Percentiles rank a stretch among this genome's conserved stretches.
These are phyloP conservation scores for Lethocerus indicus DNA, from an alignment of 1,140 invertebrate genomes.

Conservation along the genomic window DNA sequence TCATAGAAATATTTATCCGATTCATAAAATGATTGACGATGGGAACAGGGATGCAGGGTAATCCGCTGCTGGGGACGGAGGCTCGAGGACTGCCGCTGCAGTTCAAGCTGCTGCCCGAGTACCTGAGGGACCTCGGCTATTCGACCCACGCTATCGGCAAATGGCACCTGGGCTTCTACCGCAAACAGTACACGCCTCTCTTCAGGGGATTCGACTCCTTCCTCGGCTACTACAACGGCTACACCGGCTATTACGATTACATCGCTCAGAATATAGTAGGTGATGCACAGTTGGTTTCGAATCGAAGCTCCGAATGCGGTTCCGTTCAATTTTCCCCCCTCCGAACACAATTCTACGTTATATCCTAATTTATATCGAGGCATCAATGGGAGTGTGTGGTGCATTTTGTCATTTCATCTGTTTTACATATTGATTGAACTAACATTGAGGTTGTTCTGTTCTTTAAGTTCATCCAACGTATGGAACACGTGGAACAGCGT, in stretches of 20 bases:
- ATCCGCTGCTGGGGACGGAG: constrained; percentile 28
- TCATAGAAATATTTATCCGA: not conserved
- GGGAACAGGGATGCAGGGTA: constrained; percentile 24
- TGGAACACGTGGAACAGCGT: too few relatives aligned
- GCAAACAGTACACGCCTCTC: constrained; percentile 38
- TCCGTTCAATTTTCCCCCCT: not conserved
- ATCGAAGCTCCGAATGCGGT: not conserved
- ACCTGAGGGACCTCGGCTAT: constrained; percentile 40
- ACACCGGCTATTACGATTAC: constrained; percentile 44
- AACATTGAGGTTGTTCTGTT: too few relatives aligned
- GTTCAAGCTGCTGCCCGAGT: constrained; percentile 30
- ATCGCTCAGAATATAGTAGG: constrained; percentile 18
- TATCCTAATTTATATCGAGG: too few relatives aligned
- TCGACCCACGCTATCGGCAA: constrained; percentile 48
- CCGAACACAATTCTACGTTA: too few relatives aligned
- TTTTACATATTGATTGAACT: too few relatives aligned
- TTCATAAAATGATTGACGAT: not conserved
- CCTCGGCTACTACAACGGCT: constrained; percentile 43
- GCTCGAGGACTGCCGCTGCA: constrained; percentile 32
- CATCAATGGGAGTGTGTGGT: too few relatives aligned
- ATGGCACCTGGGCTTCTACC: constrained; percentile 47
- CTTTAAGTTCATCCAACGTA: too few relatives aligned
- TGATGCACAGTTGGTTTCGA: too few relatives aligned
- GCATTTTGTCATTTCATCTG: too few relatives aligned
- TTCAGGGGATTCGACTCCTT: constrained; percentile 45